These are phyloP conservation scores for Ephestia elutella DNA, from an alignment of 1,140 invertebrate genomes.

Conservation along the genomic window DNA sequence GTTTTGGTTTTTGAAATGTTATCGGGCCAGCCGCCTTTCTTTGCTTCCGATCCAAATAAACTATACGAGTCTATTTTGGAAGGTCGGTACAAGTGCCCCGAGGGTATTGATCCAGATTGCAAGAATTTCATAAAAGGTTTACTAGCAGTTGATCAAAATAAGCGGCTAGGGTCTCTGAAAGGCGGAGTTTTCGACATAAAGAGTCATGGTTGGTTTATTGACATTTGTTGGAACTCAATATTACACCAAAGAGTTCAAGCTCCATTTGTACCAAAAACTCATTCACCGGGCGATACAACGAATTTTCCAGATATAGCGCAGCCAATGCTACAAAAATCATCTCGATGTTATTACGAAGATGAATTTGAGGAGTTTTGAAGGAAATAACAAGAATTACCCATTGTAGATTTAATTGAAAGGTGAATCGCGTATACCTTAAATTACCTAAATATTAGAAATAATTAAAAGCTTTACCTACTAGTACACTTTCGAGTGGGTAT, in stretches of 20 bases:
- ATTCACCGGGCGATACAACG: conserved; percentile 80
- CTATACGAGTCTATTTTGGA: conserved; percentile 89
- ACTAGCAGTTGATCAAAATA: conserved; percentile 87
- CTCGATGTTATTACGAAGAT: conserved; percentile 43
- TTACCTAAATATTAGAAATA: not conserved
- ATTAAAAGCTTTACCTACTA: not conserved
- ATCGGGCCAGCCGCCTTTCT: conserved; percentile 86
- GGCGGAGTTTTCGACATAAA: conserved; percentile 82
- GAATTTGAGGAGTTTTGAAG: conserved; percentile 60
- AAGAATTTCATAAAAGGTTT: conserved; percentile 89
- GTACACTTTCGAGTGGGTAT: not conserved
- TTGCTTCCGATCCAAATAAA: conserved; percentile 83
- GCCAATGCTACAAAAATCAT: conserved; percentile 31
- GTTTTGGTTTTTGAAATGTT: conserved; percentile 88
- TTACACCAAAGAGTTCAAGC: conserved; percentile 84
- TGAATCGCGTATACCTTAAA: conserved; percentile 5
- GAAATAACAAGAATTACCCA: too few species aligned
- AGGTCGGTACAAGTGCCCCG: conserved; percentile 79
- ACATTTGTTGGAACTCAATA: conserved; percentile 85
- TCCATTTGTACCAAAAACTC: conserved; percentile 82
- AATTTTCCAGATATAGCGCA: conserved; percentile 83
- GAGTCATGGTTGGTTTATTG: conserved; percentile 79
- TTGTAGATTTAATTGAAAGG: not conserved
- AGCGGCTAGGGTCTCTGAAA: conserved; percentile 89
- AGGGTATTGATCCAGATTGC: conserved; percentile 80